Evolutionary conservation across 2,888 invertebrate genomes (phyloP), one percentile per base, ranked within the genome.

Genomic region (Lasioglossum leucozonium): DNA sequence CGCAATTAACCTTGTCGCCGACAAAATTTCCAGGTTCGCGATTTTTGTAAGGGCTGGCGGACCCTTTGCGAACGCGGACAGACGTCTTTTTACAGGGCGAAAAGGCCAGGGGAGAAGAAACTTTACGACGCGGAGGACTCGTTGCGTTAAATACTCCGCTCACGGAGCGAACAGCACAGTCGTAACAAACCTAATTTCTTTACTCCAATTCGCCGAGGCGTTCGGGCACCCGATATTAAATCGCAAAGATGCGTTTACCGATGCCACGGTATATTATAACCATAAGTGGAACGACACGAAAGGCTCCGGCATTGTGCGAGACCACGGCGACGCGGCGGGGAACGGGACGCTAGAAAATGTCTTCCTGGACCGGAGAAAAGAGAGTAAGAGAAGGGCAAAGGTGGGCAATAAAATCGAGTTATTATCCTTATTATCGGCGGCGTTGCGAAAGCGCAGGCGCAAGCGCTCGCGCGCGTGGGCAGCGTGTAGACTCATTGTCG

Each of bases 381-480:
- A 84, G 91, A 88, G 87, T 82, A 86, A 88, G 84, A 47, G 83
- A 88, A 90, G 90, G 87, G 86, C 81, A 89, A 85, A 86, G 89
- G 91, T 86, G 85, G 86, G 81, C 86, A 90, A 90, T 91, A 91
- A 91, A 91, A 91, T 91, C 90, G 89, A 90, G 90, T 90, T 88
- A 91, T 91, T 91, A 90, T 90, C 91, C 88, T 86, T 89, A 91
- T 89, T 88, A 91, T 84, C 87, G 88, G 85, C 87, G 75, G 79
- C 79, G 82, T 91, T 89, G 85, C 86, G 89, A 91, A 91, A 91
- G 87, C 69, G 42, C 77, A 67, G 69, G 81, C 71, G 81, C n/a
- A n/a, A n/a, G n/a, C n/a, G n/a, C n/a, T n/a, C n/a, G n/a, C 8
- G 51, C 79, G 89, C 90, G 88, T 90, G 87, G 90, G 90, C 84